Percentiles rank a stretch among this genome's conserved stretches.
phyloP scores from a whole-genome alignment of 2,797 vertebrate species.

The Hydrocynus forskahlii region DNA sequence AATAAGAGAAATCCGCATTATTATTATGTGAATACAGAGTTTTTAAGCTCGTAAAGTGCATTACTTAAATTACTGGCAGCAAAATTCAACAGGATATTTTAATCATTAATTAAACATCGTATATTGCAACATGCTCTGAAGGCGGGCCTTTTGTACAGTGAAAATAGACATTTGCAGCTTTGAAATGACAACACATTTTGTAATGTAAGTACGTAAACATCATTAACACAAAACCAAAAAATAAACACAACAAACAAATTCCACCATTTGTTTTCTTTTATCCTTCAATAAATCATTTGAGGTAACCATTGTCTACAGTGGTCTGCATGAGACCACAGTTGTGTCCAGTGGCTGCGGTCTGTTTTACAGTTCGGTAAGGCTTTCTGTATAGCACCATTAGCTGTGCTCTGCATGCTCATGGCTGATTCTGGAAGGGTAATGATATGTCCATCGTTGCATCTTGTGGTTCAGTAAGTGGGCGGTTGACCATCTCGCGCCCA shows the following conservation, averaged over 20 bases:
- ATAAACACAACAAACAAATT: not conserved
- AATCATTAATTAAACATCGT: constrained; percentile 37
- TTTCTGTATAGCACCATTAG: constrained; percentile 43
- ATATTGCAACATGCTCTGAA: constrained; percentile 51
- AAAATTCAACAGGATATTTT: constrained; percentile 36
- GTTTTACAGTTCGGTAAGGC: constrained; percentile 58
- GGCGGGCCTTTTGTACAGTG: constrained; percentile 20
- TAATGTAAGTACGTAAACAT: not conserved
- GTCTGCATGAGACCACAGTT: constrained; percentile 17
- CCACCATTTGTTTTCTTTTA: not conserved
- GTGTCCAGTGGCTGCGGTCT: constrained; percentile 34
- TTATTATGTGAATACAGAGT: constrained; percentile 14
- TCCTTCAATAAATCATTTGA: constrained; percentile 22
- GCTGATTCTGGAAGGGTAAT: constrained; percentile 74
- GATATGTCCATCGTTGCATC: constrained; percentile 73
- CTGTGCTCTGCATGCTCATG: constrained; percentile 60
- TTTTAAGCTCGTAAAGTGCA: constrained; percentile 39
- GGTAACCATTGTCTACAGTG: constrained; percentile 18
- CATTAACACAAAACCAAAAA: constrained; percentile 23
- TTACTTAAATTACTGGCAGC: constrained; percentile 33
- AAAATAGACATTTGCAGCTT: constrained; percentile 36
- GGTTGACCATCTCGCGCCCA: constrained; percentile 75
- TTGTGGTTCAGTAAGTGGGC: constrained; percentile 68
- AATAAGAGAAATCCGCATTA: constrained; percentile 14
- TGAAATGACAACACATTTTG: constrained; percentile 24